Evolutionary conservation across 2,888 invertebrate genomes (phyloP), one percentile per base, ranked within the genome.

Genomic region (Rapana venosa): DNA sequence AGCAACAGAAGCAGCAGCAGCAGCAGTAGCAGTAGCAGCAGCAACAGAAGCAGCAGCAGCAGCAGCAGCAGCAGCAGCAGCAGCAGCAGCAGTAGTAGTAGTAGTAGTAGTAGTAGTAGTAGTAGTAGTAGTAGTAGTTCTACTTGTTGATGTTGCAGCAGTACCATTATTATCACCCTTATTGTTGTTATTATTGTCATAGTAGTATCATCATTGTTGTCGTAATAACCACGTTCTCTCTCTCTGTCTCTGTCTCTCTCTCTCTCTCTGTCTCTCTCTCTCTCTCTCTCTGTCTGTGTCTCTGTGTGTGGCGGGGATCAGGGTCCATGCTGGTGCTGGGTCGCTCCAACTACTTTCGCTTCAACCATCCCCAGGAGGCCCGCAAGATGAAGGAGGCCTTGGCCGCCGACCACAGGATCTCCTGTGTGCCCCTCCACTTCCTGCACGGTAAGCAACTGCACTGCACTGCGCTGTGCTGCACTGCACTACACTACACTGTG

Each of bases 261-360:
- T 61, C 13, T 61, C 61, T 61, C 61, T 61, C 61, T 61, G 61
- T 61, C 61, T 61, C 61, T 61, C 61, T 8, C 61, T 61, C 61
- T 61, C 61, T 61, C 61, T 61, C 61, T 61, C 61, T 61, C 61
- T 61, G 61, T 61, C 61, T 61, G 61, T 61, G 61, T 61, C 66
- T 66, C 66, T 66, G 81, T 81, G 79, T 81, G 83, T 56, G 13
- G 47, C 5, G 56, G 85, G 70, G 36, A 26, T 87, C 97, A 98
- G 98, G 98, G 94, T 98, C 98, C 95, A 98, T 98, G 98, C 97
- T 98, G 92, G 98, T 98, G 88, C 97, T 99, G 93, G 98, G 98
- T 58, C 97, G 98, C 87, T 98, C 98, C 88, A 98, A 98, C 96
- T 98, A 98, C 96, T 97, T 98, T 96, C 97, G 98, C 81, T 98